Evolutionary conservation across 2,797 vertebrate genomes (phyloP).

Genomic region (Acanthornis magna): DNA sequence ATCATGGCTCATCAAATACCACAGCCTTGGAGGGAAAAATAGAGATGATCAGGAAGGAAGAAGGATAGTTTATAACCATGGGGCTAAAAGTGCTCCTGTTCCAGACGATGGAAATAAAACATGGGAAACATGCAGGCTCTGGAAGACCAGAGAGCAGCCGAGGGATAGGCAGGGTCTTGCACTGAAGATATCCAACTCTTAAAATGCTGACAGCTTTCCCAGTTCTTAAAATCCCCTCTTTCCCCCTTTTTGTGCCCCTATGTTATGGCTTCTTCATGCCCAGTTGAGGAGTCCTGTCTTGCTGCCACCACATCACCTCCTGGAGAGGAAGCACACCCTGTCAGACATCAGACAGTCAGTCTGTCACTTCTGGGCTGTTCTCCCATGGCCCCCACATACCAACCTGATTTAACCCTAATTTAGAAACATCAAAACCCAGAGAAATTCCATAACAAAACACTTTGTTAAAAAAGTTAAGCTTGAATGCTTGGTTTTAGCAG

Average conservation of each 20-base stretch:
- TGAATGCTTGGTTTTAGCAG: conserved; percentile 25
- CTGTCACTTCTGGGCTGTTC: conserved; percentile 14
- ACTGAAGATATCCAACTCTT: neutral
- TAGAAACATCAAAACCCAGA: conserved; percentile 15
- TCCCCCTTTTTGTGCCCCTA: neutral
- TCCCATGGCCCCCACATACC: neutral
- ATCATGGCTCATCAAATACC: neutral
- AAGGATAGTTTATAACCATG: neutral
- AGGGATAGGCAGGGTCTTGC: neutral
- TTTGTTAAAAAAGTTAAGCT: conserved; percentile 24
- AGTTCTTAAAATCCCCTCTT: neutral
- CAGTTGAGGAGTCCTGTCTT: neutral
- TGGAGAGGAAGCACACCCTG: neutral
- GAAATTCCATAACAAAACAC: conserved; percentile 47
- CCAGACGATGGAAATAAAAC: neutral
- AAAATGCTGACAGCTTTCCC: neutral
- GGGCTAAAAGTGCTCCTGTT: neutral
- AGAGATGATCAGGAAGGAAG: neutral
- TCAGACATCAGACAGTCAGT: conserved; percentile 11
- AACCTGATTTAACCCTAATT: conserved; percentile 39
- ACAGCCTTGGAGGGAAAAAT: neutral
- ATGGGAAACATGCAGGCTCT: neutral
- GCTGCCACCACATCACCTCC: neutral
- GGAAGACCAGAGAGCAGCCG: neutral
- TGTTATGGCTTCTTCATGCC: neutral